Base-by-base conservation (phyloP, 2,797 vertebrate genomes). In the Sternotherus odoratus region DNA sequence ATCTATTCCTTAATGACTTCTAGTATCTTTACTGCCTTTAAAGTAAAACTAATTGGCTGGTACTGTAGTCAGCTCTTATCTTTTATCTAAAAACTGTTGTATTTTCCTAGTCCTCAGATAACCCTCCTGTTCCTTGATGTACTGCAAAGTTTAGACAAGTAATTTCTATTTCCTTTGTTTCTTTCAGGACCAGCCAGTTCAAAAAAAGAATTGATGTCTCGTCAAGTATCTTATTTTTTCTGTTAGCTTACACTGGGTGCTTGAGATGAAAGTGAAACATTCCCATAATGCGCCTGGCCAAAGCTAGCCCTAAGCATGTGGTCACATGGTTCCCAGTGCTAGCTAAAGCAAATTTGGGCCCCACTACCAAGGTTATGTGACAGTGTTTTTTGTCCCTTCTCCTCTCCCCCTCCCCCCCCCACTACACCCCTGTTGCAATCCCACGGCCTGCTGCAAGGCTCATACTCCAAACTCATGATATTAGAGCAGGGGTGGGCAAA, bases 241-340 rank as follows among this genome's bases (percentile, higher is more conserved):
- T 94, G 50, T n/a, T 72, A 36, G 9, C 93, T 95, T 75, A 72
- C 33, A 72, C 63, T 77, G 84, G 85, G 82, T 36, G 19, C 30
- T 36, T 85, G 57, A 86, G 83, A 84, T 46, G 69, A 86, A 91
- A 50, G 16, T 21, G 60, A 87, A 78, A 94, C 48, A 80, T 19
- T 79, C 74, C 87, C 86, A 83, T 56, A 79, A 57, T 16, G 53
- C 0, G 0, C 8, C 88, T 91, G 88, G 9, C 75, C 77, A 84
- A 39, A 66, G 1, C 3, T 1, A 1, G 86, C 83, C 11, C 2
- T 77, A 77, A 88, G 36, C 1, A 0, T 80, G 39, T 11, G 28
- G 46, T 85, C 69, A 63, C 81, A 85, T 46, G n/a, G 3, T n/a
- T 92, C 90, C 78, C 78, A 86, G 86, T 78, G 80, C 94, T 86